A percentile compares a stretch with the other conserved stretches of the same genome.
phyloP scores from a whole-genome alignment of 2,888 invertebrate species.

The Lathronympha strigana region DNA sequence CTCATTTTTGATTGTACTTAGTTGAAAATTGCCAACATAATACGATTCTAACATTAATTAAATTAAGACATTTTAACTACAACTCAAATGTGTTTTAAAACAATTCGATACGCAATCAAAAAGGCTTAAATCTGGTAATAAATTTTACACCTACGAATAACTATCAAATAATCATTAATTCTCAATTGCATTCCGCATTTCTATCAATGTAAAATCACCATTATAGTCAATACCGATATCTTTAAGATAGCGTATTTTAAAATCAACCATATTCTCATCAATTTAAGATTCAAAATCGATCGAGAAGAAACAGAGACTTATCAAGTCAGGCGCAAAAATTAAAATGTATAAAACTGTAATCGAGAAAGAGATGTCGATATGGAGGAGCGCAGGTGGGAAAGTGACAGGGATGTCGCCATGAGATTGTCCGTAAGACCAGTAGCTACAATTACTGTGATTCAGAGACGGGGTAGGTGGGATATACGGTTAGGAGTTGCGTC shows the following conservation, averaged over 20 bases:
- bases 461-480: conserved; percentile 57
- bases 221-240: conserved; percentile 48
- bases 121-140: conserved; percentile 4
- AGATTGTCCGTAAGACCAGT: conserved; percentile 72
- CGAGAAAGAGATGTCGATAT: conserved; percentile 33
- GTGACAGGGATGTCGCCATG: conserved; percentile 65
- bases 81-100: background rate
- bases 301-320: conserved; percentile 26
- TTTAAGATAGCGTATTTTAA: background rate
- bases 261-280: background rate
- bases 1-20: too few species aligned
- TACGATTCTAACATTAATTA: background rate
- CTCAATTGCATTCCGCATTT: conserved; percentile 22
- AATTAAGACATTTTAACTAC: background rate
- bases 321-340: conserved; percentile 32
- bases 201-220: conserved; percentile 41
- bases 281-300: conserved; percentile 10
- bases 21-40: too few species aligned
- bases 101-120: conserved; percentile 9
- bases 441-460: conserved; percentile 77
- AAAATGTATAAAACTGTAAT: conserved; percentile 42
- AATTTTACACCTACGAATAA: conserved; percentile 5
- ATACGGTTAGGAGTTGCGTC: background rate
- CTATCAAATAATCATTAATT: conserved; percentile 17
- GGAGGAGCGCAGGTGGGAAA: conserved; percentile 53